A percentile compares a stretch with the other conserved stretches of the same genome.
phyloP scores from a whole-genome alignment of 2,888 invertebrate species.

The Phytoseiulus persimilis region DNA sequence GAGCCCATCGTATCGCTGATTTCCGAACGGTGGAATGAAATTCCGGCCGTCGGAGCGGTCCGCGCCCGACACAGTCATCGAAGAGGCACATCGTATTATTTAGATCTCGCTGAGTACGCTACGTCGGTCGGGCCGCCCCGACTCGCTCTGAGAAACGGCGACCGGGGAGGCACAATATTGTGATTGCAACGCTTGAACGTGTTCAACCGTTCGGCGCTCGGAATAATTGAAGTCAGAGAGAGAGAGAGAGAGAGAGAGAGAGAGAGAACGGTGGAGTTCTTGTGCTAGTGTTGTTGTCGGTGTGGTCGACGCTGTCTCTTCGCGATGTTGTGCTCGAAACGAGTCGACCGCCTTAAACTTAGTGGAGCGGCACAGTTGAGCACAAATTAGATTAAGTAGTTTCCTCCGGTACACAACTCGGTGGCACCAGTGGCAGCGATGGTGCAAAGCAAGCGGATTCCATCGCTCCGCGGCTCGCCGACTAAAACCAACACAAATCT shows the following conservation, averaged over 20 bases:
- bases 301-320: not conserved
- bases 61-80: too few species aligned
- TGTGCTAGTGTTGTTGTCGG: not conserved
- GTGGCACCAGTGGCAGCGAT: not conserved
- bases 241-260: too few species aligned
- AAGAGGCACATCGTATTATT: too few species aligned
- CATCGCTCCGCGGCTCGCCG: not conserved
- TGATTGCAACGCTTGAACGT: not conserved
- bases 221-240: not conserved
- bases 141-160: too few species aligned
- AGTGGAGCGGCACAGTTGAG: not conserved
- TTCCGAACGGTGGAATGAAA: too few species aligned
- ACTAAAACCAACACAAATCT: not conserved
- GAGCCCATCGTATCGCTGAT: too few species aligned
- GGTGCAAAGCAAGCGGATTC: not conserved
- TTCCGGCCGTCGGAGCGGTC: too few species aligned
- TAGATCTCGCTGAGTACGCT: too few species aligned
- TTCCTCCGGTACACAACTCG: not conserved
- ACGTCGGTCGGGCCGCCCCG: too few species aligned
- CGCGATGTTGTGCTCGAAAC: not conserved
- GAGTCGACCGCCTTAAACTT: not conserved
- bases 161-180: not conserved
- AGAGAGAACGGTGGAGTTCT: not conserved
- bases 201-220: not conserved
- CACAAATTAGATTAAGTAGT: constrained; percentile 5